Base-by-base conservation (phyloP, 2,797 vertebrate genomes). In the Paratrypauchen microcephalus region DNA sequence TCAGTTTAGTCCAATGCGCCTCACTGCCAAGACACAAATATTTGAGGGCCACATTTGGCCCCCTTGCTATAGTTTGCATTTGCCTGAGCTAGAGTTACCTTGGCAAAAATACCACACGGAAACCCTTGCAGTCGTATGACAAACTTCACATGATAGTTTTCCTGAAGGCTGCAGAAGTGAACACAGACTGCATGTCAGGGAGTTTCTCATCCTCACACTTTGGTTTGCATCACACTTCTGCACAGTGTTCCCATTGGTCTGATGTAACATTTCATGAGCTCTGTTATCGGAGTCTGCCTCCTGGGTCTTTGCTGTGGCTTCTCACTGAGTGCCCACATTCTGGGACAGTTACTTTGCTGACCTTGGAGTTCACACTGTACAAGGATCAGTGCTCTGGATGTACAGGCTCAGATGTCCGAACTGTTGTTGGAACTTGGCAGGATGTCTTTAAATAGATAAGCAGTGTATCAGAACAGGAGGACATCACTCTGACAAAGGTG, bases 361-460 rank as follows among this genome's bases (percentile, higher is more conserved):
- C 90, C 88, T 88, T 89, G 88, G 73, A 76, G 81, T 85, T 81
- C 63, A 81, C 85, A 73, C 83, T 77, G 59, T 69, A 74, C 85
- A 84, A 67, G 90, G 91, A 93, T 94, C 89, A 86, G 86, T 92
- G 85, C 85, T 83, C 82, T 77, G 65, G 80, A 80, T 65, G 54
- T n/a, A 62, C 68, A 11, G 68, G 86, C 92, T 92, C 89, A 78
- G 79, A 86, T 90, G 80, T 74, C 36, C 21, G 26, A 87, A 80
- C 84, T 80, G 71, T 70, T 61, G 72, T 86, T 11, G 5, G 11
- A 18, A 28, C 24, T 28, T 81, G 77, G 82, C 88, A 74, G 78
- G 70, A 68, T 69, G 66, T 87, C 91, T 92, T 93, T 93, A 92
- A 95, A 94, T 93, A 94, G 93, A 93, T 93, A 94, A 92, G 88